Percentiles rank a stretch among this genome's conserved stretches.
phyloP scores from a whole-genome alignment of 2,888 invertebrate species.

The Brachynemurus nebulosus region DNA sequence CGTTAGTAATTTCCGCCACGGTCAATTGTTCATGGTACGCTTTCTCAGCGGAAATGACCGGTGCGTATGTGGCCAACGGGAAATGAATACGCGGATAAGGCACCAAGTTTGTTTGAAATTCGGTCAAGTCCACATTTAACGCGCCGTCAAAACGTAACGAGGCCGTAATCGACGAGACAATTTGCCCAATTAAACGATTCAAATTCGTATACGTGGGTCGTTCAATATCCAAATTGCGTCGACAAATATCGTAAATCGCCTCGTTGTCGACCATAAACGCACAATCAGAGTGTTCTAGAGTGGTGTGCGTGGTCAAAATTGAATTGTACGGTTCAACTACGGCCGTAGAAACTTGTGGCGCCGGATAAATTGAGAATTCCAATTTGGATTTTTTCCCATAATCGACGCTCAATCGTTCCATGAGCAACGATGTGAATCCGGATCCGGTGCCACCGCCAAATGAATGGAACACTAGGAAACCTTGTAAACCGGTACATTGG shows the following conservation, averaged over 20 bases:
- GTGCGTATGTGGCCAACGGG: slow-evolving; percentile 82
- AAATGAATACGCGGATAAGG: slow-evolving; percentile 94
- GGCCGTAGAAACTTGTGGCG: slow-evolving; percentile 77
- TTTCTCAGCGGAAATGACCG: slow-evolving; percentile 84
- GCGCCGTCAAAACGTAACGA: slow-evolving; percentile 86
- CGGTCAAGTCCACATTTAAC: slow-evolving; percentile 83
- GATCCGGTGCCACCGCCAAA: slow-evolving; percentile 86
- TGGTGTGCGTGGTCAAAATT: slow-evolving; percentile 84
- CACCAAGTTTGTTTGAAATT: slow-evolving; percentile 87
- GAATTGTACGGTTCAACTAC: slow-evolving; percentile 87
- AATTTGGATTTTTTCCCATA: slow-evolving; percentile 90
- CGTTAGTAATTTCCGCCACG: slow-evolving; percentile 85
- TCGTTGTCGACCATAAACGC: slow-evolving; percentile 90
- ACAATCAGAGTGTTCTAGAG: slow-evolving; percentile 74
- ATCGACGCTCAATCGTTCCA: slow-evolving; percentile 84
- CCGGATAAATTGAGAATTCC: slow-evolving; percentile 89
- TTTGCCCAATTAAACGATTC: slow-evolving; percentile 74
- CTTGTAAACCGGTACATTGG: slow-evolving; percentile 74
- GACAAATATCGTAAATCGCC: slow-evolving; percentile 79
- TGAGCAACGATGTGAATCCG: slow-evolving; percentile 82
- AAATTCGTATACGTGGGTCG: slow-evolving; percentile 76
- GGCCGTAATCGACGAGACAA: slow-evolving; percentile 87
- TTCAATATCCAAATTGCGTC: slow-evolving; percentile 73
- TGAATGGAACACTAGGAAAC: slow-evolving; percentile 86
- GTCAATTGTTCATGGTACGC: slow-evolving; percentile 86